A percentile compares a stretch with the other conserved stretches of the same genome.
Conservation (phyloP, 2,888 invertebrate genomes). For the Dynastes maya region DNA sequence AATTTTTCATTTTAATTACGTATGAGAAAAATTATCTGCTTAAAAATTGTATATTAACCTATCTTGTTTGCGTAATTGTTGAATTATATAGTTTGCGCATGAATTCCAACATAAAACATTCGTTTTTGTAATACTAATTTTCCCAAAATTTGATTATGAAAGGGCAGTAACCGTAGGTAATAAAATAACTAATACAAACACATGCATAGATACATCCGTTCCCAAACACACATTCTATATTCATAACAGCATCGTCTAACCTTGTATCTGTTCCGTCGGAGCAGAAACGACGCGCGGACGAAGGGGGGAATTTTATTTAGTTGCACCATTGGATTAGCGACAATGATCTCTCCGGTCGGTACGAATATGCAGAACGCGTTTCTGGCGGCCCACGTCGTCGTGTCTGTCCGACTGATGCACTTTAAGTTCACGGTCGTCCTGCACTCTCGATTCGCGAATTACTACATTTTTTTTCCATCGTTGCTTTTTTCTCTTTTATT, state of each 20-base stretch:
- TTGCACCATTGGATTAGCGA: constrained; percentile 41
- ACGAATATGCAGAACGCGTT: constrained; percentile 44
- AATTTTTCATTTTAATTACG: no score
- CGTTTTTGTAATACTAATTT: no score
- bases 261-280: constrained; percentile 25
- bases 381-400: constrained; percentile 35
- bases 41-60: no score
- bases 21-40: no score
- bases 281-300: constrained; percentile 7
- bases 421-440: constrained; percentile 59
- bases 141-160: not conserved
- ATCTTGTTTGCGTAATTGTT: no score
- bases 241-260: constrained; percentile 27
- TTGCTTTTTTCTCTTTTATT: not conserved
- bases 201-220: not conserved
- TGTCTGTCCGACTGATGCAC: constrained; percentile 43
- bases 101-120: no score
- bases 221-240: constrained; percentile 11
- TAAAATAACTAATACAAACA: not conserved
- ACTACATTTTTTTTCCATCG: constrained; percentile 22
- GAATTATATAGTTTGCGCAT: no score
- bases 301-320: constrained; percentile 32
- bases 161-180: constrained; percentile 25
- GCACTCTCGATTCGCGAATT: constrained; percentile 44
- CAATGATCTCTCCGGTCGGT: constrained; percentile 41